phyloP scores from a whole-genome alignment of 1,140 invertebrate genomes.

The Orius insidiosus region DNA sequence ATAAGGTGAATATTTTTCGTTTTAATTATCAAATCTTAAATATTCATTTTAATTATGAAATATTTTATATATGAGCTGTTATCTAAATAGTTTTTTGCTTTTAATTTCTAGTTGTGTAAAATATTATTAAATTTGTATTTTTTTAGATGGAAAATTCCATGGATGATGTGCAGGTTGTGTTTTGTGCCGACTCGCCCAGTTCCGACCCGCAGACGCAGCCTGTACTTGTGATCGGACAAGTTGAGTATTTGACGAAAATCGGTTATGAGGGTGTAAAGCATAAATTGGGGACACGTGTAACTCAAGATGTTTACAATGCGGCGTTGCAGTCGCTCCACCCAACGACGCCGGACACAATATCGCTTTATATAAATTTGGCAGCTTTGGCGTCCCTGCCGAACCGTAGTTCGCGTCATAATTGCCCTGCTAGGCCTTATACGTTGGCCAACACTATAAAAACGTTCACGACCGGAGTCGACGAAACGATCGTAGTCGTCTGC shows the following conservation, averaged over 20 bases:
- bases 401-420: slow-evolving; percentile 64
- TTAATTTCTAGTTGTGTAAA: no score
- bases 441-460: slow-evolving; percentile 55
- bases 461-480: slow-evolving; percentile 39
- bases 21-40: no score
- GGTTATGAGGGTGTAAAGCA: slow-evolving; percentile 41
- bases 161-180: neutral
- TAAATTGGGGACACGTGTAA: slow-evolving; percentile 51
- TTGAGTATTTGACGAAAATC: slow-evolving; percentile 45
- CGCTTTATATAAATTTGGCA: slow-evolving; percentile 58
- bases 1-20: no score
- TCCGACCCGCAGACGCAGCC: slow-evolving; percentile 36
- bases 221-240: slow-evolving; percentile 58
- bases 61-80: no score
- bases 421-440: slow-evolving; percentile 54
- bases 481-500: slow-evolving; percentile 65
- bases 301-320: slow-evolving; percentile 48
- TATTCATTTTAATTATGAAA: no score
- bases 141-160: slow-evolving; percentile 2
- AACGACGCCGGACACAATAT: slow-evolving; percentile 50
- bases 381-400: slow-evolving; percentile 53
- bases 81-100: no score
- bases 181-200: neutral
- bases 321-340: slow-evolving; percentile 46
- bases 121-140: no score